A percentile compares a stretch with the other conserved stretches of the same genome.
These are phyloP conservation scores for Odontomachus brunneus DNA, from an alignment of 1,140 invertebrate genomes.

Conservation along the genomic window DNA sequence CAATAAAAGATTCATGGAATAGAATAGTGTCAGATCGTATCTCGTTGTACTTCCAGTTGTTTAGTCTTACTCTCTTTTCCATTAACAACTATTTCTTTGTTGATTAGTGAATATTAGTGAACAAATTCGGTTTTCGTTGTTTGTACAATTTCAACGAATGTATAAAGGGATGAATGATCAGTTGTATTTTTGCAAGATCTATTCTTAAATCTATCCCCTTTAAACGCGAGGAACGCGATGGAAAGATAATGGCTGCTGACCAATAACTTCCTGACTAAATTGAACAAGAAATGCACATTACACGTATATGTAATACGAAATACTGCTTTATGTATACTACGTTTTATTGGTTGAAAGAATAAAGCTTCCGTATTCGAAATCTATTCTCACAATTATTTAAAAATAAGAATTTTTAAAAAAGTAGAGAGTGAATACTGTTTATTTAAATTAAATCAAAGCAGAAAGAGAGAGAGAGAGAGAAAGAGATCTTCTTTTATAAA, in stretches of 20 bases:
- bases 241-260: neutral
- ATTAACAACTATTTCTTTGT: neutral
- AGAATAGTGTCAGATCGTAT: neutral
- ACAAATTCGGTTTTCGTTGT: constrained; percentile 17
- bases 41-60: constrained; percentile 10
- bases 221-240: neutral
- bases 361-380: neutral
- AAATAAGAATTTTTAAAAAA: too few relatives aligned
- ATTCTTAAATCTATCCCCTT: neutral
- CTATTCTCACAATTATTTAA: neutral
- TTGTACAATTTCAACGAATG: neutral
- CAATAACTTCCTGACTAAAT: neutral
- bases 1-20: neutral
- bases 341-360: constrained; percentile 12
- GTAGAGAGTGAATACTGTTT: neutral
- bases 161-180: neutral
- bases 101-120: neutral
- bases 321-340: neutral
- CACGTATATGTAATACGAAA: neutral
- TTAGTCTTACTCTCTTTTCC: neutral
- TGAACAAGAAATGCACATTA: constrained; percentile 24
- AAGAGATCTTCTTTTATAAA: neutral
- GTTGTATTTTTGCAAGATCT: neutral
- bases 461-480: neutral
- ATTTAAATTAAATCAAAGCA: neutral